These are phyloP conservation scores for Atta colombica DNA, from an alignment of 1,140 invertebrate species.

Conservation along the genomic window DNA sequence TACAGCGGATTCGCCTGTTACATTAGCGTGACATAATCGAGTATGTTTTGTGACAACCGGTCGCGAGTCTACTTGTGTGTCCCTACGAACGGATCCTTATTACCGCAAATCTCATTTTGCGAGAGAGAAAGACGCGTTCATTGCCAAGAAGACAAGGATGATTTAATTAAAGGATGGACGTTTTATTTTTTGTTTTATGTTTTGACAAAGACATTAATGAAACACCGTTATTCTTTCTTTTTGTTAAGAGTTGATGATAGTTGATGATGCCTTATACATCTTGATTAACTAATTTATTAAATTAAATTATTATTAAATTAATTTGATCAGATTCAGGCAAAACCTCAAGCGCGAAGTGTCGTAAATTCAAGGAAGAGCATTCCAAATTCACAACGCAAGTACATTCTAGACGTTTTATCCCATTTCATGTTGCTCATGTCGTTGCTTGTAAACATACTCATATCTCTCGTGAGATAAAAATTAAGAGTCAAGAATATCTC, in stretches of 20 bases:
- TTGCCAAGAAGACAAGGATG: background rate
- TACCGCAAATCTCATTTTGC: conserved; percentile 10
- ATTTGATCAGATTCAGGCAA: too few species aligned
- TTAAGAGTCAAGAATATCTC: background rate
- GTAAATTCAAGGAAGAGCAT: background rate
- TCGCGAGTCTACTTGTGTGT: conserved; percentile 16
- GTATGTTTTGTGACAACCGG: conserved; percentile 67
- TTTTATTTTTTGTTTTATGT: background rate
- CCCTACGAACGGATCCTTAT: conserved; percentile 3
- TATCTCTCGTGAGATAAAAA: conserved; percentile 17
- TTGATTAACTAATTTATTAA: background rate
- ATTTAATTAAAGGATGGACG: conserved; percentile 32
- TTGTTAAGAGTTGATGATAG: background rate
- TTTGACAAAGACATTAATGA: background rate
- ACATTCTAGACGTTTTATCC: background rate
- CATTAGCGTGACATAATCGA: conserved; percentile 77
- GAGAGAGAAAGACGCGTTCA: background rate
- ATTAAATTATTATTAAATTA: too few species aligned
- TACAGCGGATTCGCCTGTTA: conserved; percentile 60
- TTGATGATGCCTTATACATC: background rate
- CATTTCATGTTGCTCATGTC: background rate
- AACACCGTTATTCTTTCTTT: background rate
- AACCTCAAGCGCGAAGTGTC: background rate
- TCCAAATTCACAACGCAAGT: background rate
- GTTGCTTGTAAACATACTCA: background rate